Base-by-base conservation (phyloP, 1,140 invertebrate species). In the Neodiprion lecontei region DNA sequence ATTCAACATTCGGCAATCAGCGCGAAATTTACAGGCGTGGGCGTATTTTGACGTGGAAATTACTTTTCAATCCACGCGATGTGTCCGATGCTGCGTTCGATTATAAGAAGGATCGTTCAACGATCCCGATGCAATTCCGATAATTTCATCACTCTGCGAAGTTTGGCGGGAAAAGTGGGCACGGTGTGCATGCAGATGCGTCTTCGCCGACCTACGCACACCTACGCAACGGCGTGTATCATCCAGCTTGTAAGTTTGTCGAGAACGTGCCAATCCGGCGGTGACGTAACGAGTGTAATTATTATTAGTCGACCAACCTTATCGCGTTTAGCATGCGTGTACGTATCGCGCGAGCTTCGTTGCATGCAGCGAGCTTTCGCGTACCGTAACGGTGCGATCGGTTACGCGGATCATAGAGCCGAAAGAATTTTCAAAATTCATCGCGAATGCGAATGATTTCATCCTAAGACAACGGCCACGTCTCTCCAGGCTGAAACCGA, bases 201-300 rank as follows among this genome's bases (percentile, higher is more conserved):
- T 14, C 53, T 61, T 14, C 53, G 9, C 53, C 53, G 11, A 61
- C 53, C 53, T 61, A 61, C 53, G 53, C 53, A 17, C 53, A 61
- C 53, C 53, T 17, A 61, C 53, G 53, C 53, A 61, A 21, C 17
- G 17, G 0, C 17, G 17, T 21, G 17, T 21, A 21, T 21, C 17
- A 21, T 21, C n/a, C 53, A 9, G 53, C 53, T 17, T 61, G 53
- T 61, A 61, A 12, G 53, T 61, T 61, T 61, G 53, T 9, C 11
- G 53, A 17, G 11, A 61, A 40, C 28, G 5, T 5, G 28, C 28
- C 53, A 40, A 40, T 5, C 53, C 53, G 9, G 9, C 53, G 53
- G 9, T 61, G 53, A 61, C 53, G 53, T 61, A 61, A 61, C 53
- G n/a, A 61, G 53, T 61, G 53, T 61, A 61, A 61, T 61, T 61